These are phyloP conservation scores for Camptogramma bilineatum DNA, from an alignment of 2,888 invertebrate genomes.

Conservation along the genomic window DNA sequence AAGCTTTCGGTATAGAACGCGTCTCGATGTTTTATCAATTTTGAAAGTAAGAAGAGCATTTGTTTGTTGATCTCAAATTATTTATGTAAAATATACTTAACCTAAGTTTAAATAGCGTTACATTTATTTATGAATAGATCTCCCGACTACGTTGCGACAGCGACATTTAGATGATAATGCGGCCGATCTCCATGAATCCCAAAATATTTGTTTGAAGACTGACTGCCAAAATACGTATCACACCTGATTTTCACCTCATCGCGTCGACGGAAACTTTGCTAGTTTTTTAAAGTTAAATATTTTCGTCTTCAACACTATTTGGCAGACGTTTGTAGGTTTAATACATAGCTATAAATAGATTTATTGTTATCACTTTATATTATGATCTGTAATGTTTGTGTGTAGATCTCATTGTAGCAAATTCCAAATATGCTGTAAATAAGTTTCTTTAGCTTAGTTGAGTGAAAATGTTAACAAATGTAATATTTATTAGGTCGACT, in stretches of 20 bases:
- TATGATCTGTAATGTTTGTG: conserved; percentile 53
- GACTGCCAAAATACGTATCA: conserved; percentile 49
- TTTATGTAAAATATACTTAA: conserved; percentile 72
- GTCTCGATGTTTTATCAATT: conserved; percentile 40
- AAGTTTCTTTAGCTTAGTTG: conserved; percentile 47
- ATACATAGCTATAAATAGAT: conserved; percentile 24
- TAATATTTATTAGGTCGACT: conserved; percentile 81
- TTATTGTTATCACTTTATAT: conserved; percentile 32
- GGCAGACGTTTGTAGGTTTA: conserved; percentile 29
- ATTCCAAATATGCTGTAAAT: conserved; percentile 56
- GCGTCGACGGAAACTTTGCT: conserved; percentile 28
- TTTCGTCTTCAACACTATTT: conserved; percentile 29
- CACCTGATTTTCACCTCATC: conserved; percentile 19
- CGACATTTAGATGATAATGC: conserved; percentile 47
- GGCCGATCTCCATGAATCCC: conserved; percentile 74
- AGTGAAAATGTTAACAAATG: conserved; percentile 73
- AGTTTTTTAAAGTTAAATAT: conserved; percentile 30
- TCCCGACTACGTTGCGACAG: conserved; percentile 32
- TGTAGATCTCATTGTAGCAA: conserved; percentile 77
- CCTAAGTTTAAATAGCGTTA: conserved; percentile 65
- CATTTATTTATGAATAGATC: conserved; percentile 67
- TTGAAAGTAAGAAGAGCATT: conserved; percentile 58
- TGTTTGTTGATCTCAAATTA: conserved; percentile 81
- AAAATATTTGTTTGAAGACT: conserved; percentile 70
- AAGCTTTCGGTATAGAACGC: conserved; percentile 31